A percentile compares a stretch with the other conserved stretches of the same genome.
phyloP scores from a whole-genome alignment of 2,888 invertebrate species.

The Ellobium chinense region DNA sequence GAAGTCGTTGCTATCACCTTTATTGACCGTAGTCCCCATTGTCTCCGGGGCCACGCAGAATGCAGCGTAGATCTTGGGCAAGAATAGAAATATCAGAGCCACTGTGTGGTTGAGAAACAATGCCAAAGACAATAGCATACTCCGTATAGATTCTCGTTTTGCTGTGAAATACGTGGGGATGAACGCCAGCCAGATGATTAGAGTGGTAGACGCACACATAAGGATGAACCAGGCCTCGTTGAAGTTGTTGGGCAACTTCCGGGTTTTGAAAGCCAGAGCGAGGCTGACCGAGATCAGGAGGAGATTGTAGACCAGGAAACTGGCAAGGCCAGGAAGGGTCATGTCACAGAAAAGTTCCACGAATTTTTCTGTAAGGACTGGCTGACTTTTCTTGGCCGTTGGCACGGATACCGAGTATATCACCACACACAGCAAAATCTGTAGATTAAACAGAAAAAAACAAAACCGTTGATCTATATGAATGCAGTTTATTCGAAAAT shows the following conservation, averaged over 20 bases:
- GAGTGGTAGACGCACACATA: slow-evolving; percentile 68
- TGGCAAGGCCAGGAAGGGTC: slow-evolving; percentile 55
- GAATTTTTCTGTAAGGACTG: slow-evolving; percentile 50
- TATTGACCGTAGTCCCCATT: no score
- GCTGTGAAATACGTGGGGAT: slow-evolving; percentile 65
- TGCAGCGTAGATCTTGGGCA: slow-evolving; percentile 57
- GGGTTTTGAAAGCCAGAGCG: slow-evolving; percentile 68
- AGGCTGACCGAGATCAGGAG: slow-evolving; percentile 63
- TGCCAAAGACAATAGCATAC: slow-evolving; percentile 50
- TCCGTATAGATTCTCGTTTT: slow-evolving; percentile 47
- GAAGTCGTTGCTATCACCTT: no score
- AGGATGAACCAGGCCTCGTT: slow-evolving; percentile 71
- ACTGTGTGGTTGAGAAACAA: slow-evolving; percentile 55
- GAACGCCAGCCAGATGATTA: slow-evolving; percentile 69
- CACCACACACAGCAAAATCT: neutral
- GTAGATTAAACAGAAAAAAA: no score
- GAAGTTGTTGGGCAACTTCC: slow-evolving; percentile 72
- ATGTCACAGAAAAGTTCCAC: slow-evolving; percentile 63
- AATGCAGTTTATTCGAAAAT: no score
- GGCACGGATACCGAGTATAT: neutral
- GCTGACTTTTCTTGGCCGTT: slow-evolving; percentile 32
- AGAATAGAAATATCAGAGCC: slow-evolving; percentile 54
- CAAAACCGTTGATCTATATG: no score
- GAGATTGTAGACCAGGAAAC: slow-evolving; percentile 64
- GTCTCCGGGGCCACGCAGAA: slow-evolving; percentile 38